Evolutionary conservation across 1,140 invertebrate species (phyloP).

Genomic region (Eupeodes corollae): DNA sequence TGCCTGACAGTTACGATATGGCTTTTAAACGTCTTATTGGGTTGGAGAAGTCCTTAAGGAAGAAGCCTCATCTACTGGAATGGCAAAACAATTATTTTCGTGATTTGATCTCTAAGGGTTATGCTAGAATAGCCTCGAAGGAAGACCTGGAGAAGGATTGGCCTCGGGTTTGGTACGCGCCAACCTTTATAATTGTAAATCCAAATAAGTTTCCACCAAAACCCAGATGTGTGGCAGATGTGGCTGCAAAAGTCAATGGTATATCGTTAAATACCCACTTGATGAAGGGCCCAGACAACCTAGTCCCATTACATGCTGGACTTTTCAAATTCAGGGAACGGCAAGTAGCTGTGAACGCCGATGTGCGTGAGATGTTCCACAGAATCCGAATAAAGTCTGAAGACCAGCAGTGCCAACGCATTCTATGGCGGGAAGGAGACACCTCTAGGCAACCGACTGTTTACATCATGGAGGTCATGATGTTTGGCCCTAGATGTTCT

Average conservation of each 20-base stretch:
- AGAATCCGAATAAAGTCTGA: background rate
- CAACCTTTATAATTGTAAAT: conserved; percentile 17
- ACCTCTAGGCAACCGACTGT: background rate
- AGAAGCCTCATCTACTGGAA: background rate
- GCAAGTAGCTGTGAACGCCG: background rate
- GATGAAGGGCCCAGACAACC: background rate
- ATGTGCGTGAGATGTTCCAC: background rate
- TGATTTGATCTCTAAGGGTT: background rate
- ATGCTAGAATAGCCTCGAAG: background rate
- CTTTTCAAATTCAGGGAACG: background rate
- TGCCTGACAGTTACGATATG: background rate
- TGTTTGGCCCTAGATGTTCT: background rate
- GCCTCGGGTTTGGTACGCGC: conserved; percentile 12
- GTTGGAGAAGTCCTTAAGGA: background rate
- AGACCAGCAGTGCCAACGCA: background rate
- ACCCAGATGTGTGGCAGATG: conserved; percentile 17
- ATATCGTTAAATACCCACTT: background rate
- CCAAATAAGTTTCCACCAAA: conserved; percentile 13
- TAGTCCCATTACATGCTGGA: background rate
- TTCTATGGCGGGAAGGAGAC: background rate
- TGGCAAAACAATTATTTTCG: background rate
- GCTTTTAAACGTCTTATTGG: conserved; percentile 3
- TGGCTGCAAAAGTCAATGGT: conserved; percentile 8
- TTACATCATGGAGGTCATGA: background rate
- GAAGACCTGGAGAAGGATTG: background rate